Conservation (phyloP, 2,113 vertebrate species). For the Mormyrus lacerda region DNA sequence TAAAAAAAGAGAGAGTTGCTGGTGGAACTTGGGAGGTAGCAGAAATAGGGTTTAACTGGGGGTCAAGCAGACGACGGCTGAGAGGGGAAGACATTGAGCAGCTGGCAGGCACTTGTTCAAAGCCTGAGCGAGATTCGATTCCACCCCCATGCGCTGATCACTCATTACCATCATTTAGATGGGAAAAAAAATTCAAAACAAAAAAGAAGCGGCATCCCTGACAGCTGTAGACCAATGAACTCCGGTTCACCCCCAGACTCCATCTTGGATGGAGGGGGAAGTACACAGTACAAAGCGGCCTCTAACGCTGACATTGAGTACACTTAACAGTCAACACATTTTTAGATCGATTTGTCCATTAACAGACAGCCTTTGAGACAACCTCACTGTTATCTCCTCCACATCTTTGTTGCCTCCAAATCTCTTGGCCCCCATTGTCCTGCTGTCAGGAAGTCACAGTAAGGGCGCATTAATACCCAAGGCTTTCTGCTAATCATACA, state of each 20-base stretch:
- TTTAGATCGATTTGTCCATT: background rate
- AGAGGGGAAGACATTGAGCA: constrained; percentile 56
- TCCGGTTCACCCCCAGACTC: constrained; percentile 44
- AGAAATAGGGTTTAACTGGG: constrained; percentile 48
- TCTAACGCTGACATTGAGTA: background rate
- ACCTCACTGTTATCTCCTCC: background rate
- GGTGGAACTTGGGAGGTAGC: constrained; percentile 49
- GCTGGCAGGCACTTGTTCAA: constrained; percentile 49
- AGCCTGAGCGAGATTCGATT: constrained; percentile 23
- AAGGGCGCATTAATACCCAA: background rate
- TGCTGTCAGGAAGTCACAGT: constrained; percentile 3
- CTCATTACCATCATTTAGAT: constrained; percentile 51
- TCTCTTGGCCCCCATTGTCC: background rate
- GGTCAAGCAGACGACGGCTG: constrained; percentile 43
- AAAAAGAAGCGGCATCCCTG: constrained; percentile 49
- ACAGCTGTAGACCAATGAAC: constrained; percentile 65
- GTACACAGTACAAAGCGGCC: background rate
- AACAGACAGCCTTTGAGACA: background rate
- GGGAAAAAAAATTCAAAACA: constrained; percentile 35
- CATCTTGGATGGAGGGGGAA: background rate
- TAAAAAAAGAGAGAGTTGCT: constrained; percentile 25
- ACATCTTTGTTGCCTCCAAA: background rate
- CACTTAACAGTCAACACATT: background rate
- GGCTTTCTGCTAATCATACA: background rate
- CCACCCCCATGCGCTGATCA: constrained; percentile 50